These are phyloP conservation scores for Linnaemya vulpina DNA, from an alignment of 2,888 invertebrate species.

Conservation along the genomic window DNA sequence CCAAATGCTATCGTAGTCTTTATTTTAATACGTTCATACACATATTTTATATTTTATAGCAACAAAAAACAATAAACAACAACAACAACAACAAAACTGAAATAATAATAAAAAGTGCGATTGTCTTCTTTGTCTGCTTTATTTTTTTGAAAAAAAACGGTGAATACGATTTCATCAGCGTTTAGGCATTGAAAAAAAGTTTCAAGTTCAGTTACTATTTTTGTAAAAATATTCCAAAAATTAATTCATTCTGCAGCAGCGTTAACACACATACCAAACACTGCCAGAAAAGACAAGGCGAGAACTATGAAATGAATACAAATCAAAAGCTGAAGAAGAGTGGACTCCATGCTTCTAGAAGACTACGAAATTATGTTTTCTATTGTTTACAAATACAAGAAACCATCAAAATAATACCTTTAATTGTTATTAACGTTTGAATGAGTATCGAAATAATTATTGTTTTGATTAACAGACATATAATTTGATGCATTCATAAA, in stretches of 20 bases:
- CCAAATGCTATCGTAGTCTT: conserved; percentile 1
- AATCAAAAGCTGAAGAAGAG: neutral
- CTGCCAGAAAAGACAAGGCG: neutral
- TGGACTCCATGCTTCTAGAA: neutral
- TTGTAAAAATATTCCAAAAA: conserved; percentile 42
- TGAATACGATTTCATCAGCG: conserved; percentile 66
- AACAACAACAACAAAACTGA: conserved; percentile 11
- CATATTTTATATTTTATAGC: conserved; percentile 25
- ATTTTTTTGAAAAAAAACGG: conserved; percentile 9
- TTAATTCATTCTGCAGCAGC: conserved; percentile 35
- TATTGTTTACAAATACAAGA: neutral
- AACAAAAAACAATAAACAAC: conserved; percentile 27
- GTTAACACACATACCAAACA: neutral
- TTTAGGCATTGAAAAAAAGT: conserved; percentile 69
- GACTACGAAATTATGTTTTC: neutral
- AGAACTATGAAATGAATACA: conserved; percentile 28
- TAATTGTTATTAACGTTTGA: neutral
- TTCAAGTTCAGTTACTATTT: conserved; percentile 69
- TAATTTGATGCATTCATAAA: neutral
- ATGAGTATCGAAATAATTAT: neutral
- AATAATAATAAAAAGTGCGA: neutral
- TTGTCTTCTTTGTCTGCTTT: conserved; percentile 37
- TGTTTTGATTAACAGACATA: neutral
- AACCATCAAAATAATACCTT: neutral
- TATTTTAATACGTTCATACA: neutral